phyloP scores from a whole-genome alignment of 2,797 vertebrate genomes.

The Microtus agrestis region DNA sequence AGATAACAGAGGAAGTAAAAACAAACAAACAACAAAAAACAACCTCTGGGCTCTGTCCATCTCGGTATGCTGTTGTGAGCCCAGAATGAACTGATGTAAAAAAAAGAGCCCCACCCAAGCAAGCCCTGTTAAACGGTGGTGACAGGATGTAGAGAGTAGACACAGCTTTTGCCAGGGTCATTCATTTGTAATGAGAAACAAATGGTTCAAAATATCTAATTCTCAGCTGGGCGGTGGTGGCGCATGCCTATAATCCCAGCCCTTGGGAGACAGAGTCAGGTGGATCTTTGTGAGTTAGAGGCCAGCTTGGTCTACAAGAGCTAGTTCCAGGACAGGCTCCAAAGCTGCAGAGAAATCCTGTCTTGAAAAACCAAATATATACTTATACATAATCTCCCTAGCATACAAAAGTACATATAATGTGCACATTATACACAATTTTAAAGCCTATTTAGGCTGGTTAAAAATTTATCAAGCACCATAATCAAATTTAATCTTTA shows the following conservation, averaged over 20 bases:
- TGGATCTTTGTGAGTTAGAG: no score
- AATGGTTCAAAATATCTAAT: neutral
- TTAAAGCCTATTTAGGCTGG: neutral
- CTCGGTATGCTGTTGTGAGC: neutral
- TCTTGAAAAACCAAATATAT: no score
- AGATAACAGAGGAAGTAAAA: neutral
- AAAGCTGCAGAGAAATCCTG: no score
- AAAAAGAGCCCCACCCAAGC: neutral
- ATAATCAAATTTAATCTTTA: neutral
- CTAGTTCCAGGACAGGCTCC: no score
- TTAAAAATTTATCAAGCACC: neutral
- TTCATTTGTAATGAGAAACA: constrained; percentile 2
- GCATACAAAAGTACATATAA: neutral
- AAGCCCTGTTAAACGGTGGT: neutral
- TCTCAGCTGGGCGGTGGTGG: no score
- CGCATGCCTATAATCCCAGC: no score
- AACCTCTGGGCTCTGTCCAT: neutral
- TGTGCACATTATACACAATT: neutral
- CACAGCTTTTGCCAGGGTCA: neutral
- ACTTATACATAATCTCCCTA: neutral
- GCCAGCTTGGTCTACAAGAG: no score
- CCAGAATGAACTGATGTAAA: neutral
- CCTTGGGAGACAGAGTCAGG: no score
- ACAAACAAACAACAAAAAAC: no score
- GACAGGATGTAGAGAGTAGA: neutral